These are phyloP conservation scores for Drosophila ananassae DNA, from an alignment of 1,140 invertebrate species.

Conservation along the genomic window DNA sequence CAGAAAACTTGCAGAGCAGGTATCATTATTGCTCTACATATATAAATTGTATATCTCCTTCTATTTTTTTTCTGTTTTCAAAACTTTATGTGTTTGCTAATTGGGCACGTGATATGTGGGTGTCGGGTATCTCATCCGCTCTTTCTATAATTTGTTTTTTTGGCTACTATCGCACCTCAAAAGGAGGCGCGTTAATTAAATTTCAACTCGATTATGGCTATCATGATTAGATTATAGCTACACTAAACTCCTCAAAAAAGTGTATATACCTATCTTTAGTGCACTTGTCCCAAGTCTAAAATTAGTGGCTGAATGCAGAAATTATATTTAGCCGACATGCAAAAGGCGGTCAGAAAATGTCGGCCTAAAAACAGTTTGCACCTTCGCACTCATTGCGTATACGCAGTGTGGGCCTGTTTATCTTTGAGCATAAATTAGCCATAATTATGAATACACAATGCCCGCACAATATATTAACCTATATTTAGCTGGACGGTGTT, in stretches of 20 bases:
- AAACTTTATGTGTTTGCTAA: constrained; percentile 44
- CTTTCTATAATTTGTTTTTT: not conserved
- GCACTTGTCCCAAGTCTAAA: constrained; percentile 37
- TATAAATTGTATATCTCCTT: not conserved
- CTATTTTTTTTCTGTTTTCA: constrained; percentile 2
- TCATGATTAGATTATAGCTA: constrained; percentile 50
- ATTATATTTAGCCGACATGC: constrained; percentile 54
- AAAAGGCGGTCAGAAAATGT: constrained; percentile 52
- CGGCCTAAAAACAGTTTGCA: too few species aligned
- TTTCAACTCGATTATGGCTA: constrained; percentile 55
- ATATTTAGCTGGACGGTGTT: constrained; percentile 17
- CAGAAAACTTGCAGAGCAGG: constrained; percentile 6
- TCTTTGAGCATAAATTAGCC: constrained; percentile 18
- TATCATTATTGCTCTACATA: constrained; percentile 11
- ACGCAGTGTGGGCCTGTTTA: constrained; percentile 40
- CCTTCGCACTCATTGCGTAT: constrained; percentile 37
- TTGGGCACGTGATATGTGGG: constrained; percentile 54
- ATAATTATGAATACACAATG: constrained; percentile 16
- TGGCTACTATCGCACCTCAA: constrained; percentile 13
- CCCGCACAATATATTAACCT: constrained; percentile 15
- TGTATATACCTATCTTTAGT: constrained; percentile 24
- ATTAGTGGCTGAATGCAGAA: constrained; percentile 16
- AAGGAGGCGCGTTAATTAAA: constrained; percentile 58
- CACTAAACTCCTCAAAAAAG: constrained; percentile 22
- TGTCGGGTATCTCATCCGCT: constrained; percentile 35